These are phyloP conservation scores for Quiscalus mexicanus DNA, from an alignment of 2,113 vertebrate species.

Conservation along the genomic window DNA sequence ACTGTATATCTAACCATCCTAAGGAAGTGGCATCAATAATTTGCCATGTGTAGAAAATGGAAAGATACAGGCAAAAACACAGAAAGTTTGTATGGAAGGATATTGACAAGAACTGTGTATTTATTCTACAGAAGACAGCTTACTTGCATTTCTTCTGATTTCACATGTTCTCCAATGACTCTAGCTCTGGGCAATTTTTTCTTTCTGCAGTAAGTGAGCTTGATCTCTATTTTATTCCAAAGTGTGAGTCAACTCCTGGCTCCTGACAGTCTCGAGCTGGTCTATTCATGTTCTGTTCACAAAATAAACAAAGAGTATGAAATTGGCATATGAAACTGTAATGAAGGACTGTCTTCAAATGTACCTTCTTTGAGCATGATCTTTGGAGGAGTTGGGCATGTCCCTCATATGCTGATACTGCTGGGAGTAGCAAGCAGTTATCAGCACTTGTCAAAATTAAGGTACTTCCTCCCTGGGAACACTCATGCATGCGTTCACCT, in stretches of 20 bases:
- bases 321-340: not conserved
- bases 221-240: not conserved
- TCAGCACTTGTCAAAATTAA: not conserved
- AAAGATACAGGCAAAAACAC: not conserved
- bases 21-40: not conserved
- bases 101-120: not conserved
- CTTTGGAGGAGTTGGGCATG: not conserved
- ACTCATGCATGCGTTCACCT: rapidly evolving
- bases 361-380: not conserved
- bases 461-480: not conserved
- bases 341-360: not conserved
- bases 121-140: not conserved
- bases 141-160: conserved; percentile 48
- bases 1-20: not conserved
- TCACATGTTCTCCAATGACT: not conserved
- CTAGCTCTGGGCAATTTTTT: not conserved
- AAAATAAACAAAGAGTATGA: not conserved
- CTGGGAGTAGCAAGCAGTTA: not conserved
- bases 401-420: not conserved
- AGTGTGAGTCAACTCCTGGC: not conserved
- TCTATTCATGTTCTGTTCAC: conserved; percentile 1
- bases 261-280: not conserved
- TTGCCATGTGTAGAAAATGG: not conserved
- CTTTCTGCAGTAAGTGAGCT: not conserved
- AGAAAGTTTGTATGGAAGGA: not conserved